Percentiles rank a stretch among this genome's conserved stretches.
phyloP scores from a whole-genome alignment of 2,797 vertebrate genomes.

The Muraenolepis orangiensis region DNA sequence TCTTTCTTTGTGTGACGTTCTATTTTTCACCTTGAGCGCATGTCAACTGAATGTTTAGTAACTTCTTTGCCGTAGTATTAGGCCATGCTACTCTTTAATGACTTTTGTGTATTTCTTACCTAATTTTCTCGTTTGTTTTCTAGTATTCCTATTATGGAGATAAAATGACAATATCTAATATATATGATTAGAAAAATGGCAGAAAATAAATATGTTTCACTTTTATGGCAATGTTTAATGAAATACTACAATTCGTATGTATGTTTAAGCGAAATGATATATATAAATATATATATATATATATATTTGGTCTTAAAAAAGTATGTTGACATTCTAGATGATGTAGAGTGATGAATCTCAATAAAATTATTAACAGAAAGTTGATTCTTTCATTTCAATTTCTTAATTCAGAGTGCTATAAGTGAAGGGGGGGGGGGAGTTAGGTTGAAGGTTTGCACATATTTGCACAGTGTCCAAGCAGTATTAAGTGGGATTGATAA shows the following conservation, averaged over 20 bases:
- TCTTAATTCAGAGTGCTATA: not conserved
- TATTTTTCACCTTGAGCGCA: slow-evolving; percentile 77
- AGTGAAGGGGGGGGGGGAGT: not conserved
- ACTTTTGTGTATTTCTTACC: slow-evolving; percentile 78
- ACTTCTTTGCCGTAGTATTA: slow-evolving; percentile 78
- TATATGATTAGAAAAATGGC: slow-evolving; percentile 60
- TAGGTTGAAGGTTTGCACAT: not conserved
- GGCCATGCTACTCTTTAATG: slow-evolving; percentile 78
- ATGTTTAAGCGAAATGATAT: slow-evolving; percentile 76
- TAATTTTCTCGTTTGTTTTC: slow-evolving; percentile 70
- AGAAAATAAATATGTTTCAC: slow-evolving; percentile 70
- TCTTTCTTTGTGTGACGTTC: slow-evolving; percentile 57
- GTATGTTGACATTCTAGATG: slow-evolving; percentile 81
- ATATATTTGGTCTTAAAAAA: slow-evolving; percentile 77
- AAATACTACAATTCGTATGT: slow-evolving; percentile 76
- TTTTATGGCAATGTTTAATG: slow-evolving; percentile 80
- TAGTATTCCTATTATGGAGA: slow-evolving; percentile 73
- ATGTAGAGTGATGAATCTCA: slow-evolving; percentile 81
- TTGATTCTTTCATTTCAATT: slow-evolving; percentile 13
- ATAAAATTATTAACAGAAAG: slow-evolving; percentile 69
- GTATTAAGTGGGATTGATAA: not conserved
- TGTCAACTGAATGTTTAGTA: slow-evolving; percentile 81
- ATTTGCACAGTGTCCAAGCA: not conserved
- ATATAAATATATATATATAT: slow-evolving; percentile 45
- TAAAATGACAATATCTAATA: slow-evolving; percentile 55